Conservation (phyloP, 30 jellyfish, hydroid and myxozoan species). For the Aurelia coerulea region DNA sequence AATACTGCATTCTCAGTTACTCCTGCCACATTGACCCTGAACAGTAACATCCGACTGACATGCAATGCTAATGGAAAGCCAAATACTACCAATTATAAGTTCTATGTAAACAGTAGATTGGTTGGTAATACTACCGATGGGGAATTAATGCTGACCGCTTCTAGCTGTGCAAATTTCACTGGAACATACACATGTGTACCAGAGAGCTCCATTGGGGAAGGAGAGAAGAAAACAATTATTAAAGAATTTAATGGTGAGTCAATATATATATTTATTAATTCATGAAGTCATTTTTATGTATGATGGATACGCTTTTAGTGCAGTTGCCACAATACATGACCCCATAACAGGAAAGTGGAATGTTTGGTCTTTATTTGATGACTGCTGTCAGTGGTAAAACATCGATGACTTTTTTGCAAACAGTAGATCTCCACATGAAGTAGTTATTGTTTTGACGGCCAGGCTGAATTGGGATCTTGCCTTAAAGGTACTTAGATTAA, state of each 20-base stretch:
- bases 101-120: background rate
- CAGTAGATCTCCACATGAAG: too few relatives aligned
- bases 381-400: too few relatives aligned
- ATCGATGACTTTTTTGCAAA: too few relatives aligned
- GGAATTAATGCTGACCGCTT: background rate
- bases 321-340: too few relatives aligned
- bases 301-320: too few relatives aligned
- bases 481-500: too few relatives aligned
- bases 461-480: too few relatives aligned
- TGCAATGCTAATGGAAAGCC: background rate
- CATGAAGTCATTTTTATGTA: too few relatives aligned
- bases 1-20: background rate
- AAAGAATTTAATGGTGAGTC: background rate
- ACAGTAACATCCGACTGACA: background rate
- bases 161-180: background rate
- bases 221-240: background rate
- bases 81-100: background rate
- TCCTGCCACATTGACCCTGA: background rate
- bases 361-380: too few relatives aligned
- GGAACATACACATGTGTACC: conserved; percentile 27
- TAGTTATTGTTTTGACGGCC: too few relatives aligned
- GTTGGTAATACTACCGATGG: conserved; percentile 47
- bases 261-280: too few relatives aligned
- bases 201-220: conserved; percentile 15
- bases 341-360: too few relatives aligned